Evolutionary conservation across 2,888 invertebrate genomes (phyloP), one percentile per base, ranked within the genome.

Genomic region (Drosophila histrio): DNA sequence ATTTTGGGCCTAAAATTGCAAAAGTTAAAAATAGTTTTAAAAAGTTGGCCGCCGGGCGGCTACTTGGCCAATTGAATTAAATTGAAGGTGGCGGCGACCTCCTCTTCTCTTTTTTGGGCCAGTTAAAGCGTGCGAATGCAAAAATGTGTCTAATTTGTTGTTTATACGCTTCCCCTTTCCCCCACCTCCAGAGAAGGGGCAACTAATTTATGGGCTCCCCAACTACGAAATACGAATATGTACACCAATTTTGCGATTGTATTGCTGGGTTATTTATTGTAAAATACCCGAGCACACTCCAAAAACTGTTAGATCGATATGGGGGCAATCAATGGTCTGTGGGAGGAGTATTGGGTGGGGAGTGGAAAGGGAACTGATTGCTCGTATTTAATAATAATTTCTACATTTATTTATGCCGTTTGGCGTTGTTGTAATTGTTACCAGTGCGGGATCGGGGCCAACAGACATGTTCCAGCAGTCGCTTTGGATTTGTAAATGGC

Each of bases 301-400:
- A 69, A 74, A 66, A 70, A 78, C 76, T 83, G 82, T 83, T 83
- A 87, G 79, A 83, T 83, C 82, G 82, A 83, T 83, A 83, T 54
- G 65, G 63, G 36, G 64, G 53, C 61, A 81, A 66, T 81, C 79
- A 68, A 64, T 74, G 57, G 63, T 44, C 41, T 15, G 1, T 7
- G 32, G 15, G 30, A n/a, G 38, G 6, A n/a, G 11, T n/a, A 11
- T 38, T 11, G 9, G 38, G 28, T 2, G 3, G 13, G 21, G n/a
- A 2, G 5, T 36, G 30, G 13, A 17, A 38, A 9, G 54, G 61
- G 44, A 70, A 52, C 44, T 64, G 69, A 77, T 81, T 75, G 87
- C 58, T 85, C 82, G 88, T 82, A 83, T 83, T 83, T 83, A 83
- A 83, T 82, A 82, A 87, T 83, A 83, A 83, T 87, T 83, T 73